phyloP scores from a whole-genome alignment of 1,140 invertebrate species.

The Aphaenogaster floridana region DNA sequence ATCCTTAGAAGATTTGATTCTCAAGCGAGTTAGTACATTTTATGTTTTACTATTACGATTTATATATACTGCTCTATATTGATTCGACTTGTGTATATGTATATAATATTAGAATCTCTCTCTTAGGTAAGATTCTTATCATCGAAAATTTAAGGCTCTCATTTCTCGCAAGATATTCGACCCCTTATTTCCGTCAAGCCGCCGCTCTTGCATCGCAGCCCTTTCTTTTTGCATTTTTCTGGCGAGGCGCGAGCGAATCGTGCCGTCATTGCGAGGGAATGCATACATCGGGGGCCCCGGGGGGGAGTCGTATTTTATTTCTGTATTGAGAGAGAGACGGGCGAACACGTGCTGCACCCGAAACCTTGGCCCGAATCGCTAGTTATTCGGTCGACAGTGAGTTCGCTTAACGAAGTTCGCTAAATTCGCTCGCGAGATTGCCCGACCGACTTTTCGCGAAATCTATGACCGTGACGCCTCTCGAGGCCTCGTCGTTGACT shows the following conservation, averaged over 20 bases:
- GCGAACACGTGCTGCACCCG: slow-evolving; percentile 72
- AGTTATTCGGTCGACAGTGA: slow-evolving; percentile 66
- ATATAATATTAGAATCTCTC: neutral
- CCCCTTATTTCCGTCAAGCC: neutral
- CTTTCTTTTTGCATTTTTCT: slow-evolving; percentile 56
- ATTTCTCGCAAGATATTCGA: slow-evolving; percentile 20
- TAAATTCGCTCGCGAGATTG: slow-evolving; percentile 30
- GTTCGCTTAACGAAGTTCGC: slow-evolving; percentile 38
- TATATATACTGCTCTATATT: neutral
- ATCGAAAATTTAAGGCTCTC: neutral
- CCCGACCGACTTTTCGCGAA: slow-evolving; percentile 41
- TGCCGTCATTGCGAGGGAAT: slow-evolving; percentile 60
- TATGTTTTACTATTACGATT: neutral
- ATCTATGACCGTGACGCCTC: slow-evolving; percentile 2
- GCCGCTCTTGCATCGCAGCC: neutral
- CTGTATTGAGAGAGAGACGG: slow-evolving; percentile 63
- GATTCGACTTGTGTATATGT: neutral
- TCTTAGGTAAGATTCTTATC: neutral
- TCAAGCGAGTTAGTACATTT: neutral
- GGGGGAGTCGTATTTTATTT: slow-evolving; percentile 73
- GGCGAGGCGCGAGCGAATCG: slow-evolving; percentile 50
- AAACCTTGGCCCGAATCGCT: slow-evolving; percentile 80
- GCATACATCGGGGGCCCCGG: slow-evolving; percentile 26
- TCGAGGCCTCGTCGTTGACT: neutral
- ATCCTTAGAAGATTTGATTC: neutral